Base-by-base conservation (phyloP, 2,113 vertebrate species). In the Apus apus region DNA sequence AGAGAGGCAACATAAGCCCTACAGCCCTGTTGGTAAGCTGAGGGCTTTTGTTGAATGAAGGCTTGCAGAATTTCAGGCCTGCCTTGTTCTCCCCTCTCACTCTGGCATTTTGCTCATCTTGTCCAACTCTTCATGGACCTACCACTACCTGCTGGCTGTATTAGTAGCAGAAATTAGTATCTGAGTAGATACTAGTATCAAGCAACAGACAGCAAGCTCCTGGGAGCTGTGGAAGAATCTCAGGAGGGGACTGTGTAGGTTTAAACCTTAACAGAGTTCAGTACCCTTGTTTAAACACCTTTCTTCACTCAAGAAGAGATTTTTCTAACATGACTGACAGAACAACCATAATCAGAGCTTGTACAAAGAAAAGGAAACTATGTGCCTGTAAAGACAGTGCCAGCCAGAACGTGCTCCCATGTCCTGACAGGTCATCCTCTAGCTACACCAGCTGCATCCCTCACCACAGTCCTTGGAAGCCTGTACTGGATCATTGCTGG, bases 401-500 rank as follows among this genome's bases (percentile, higher is more conserved):
- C 71, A 83, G 29, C 8, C 32, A 87, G 27, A 85, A 72, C 8
- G 30, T 0, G 2, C 19, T 66, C 36, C 56, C 0, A 0, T 34
- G 30, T 51, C 36, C 30, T 30, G 8, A 57, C 12, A 68, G 53
- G 38, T 57, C 53, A 60, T 25, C 30, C 11, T 62, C 32, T 23
- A 34, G 18, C 61, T 48, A 72, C 3, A 23, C 23, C 4, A 30
- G 80, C 25, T 5, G 2, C 43, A 56, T 74, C 15, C 32, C 32
- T 60, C 30, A 54, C 14, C 5, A 14, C 6, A 13, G 60, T 2
- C 0, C 22, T 27, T 1, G 0, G 16, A 10, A 84, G 22, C 14
- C 56, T 29, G 8, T 27, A 23, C 32, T 51, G 38, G 16, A 50
- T 48, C 16, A 53, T 20, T 48, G 32, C 16, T 45, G 23, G 22